Conservation (phyloP, 37 sponge, comb jelly and placozoan species). For the Haliclona indistincta region DNA sequence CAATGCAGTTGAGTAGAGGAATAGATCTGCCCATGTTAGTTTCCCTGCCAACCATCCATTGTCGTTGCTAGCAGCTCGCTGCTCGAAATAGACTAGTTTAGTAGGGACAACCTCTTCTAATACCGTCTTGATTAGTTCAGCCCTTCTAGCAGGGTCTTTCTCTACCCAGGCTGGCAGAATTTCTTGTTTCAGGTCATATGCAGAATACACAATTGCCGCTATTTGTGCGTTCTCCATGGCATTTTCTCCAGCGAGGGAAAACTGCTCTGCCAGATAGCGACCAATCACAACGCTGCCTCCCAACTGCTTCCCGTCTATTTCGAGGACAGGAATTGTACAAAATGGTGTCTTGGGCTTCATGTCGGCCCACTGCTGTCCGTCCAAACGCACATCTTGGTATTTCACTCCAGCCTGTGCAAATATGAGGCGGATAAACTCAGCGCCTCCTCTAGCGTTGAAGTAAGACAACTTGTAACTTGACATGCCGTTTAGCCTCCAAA, state of each 20-base stretch:
- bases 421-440: slow-evolving; percentile 41
- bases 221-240: slow-evolving; percentile 36
- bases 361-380: slow-evolving; percentile 27
- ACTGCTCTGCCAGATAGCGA: slow-evolving; percentile 63
- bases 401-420: slow-evolving; percentile 51
- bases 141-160: too few relatives aligned
- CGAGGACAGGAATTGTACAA: slow-evolving; percentile 52
- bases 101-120: too few relatives aligned
- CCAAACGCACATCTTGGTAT: slow-evolving; percentile 45
- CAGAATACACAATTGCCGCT: slow-evolving; percentile 31
- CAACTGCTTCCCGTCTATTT: slow-evolving; percentile 62
- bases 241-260: slow-evolving; percentile 48
- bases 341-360: slow-evolving; percentile 58
- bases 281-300: slow-evolving; percentile 47
- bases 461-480: slow-evolving; percentile 57
- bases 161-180: too few relatives aligned
- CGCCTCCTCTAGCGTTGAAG: slow-evolving; percentile 36
- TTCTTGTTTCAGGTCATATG: too few relatives aligned
- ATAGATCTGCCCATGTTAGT: slow-evolving; percentile 41
- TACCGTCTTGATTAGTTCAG: too few relatives aligned
- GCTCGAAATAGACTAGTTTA: too few relatives aligned
- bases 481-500: slow-evolving; percentile 25
- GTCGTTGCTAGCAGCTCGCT: too few relatives aligned
- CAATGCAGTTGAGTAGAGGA: background rate
- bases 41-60: too few relatives aligned